Percentiles rank a stretch among this genome's conserved stretches.
Conservation (phyloP, 2,113 vertebrate genomes). For the Psilopsiagon aurifrons region DNA sequence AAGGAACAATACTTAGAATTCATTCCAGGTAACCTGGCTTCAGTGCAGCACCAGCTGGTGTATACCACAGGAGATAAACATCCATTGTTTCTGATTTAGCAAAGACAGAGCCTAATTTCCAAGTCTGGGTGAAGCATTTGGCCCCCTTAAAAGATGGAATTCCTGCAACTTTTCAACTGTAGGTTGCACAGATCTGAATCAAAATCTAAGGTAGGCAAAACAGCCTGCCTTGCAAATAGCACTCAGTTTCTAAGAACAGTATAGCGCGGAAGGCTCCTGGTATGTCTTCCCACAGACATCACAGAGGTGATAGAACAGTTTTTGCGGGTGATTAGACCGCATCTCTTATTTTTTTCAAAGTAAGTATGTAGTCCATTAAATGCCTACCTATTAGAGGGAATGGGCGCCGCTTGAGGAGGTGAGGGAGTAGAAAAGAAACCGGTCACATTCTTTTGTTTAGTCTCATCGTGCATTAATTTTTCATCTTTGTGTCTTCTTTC, state of each 20-base stretch:
- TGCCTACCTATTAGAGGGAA: conserved; percentile 71
- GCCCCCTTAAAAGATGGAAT: not conserved
- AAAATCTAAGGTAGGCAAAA: not conserved
- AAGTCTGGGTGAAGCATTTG: not conserved
- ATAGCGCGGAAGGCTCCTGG: not conserved
- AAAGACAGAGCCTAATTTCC: not conserved
- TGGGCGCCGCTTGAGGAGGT: conserved; percentile 57
- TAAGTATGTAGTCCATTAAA: not conserved
- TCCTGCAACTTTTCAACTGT: not conserved
- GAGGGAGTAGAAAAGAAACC: conserved; percentile 32
- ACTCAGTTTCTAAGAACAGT: not conserved
- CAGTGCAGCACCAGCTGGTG: not conserved
- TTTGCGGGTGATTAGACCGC: not conserved
- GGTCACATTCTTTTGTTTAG: conserved; percentile 41
- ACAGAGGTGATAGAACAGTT: not conserved
- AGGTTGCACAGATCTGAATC: not conserved
- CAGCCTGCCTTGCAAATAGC: not conserved
- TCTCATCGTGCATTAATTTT: conserved; percentile 51
- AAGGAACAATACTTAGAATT: not conserved
- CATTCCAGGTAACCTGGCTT: not conserved
- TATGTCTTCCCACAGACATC: not conserved
- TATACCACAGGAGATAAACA: not conserved
- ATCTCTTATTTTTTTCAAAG: not conserved
- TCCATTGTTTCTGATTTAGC: not conserved
- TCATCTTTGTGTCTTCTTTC: conserved; percentile 25